Evolutionary conservation across 1,140 invertebrate genomes (phyloP).

Genomic region (Halictus rubicundus): DNA sequence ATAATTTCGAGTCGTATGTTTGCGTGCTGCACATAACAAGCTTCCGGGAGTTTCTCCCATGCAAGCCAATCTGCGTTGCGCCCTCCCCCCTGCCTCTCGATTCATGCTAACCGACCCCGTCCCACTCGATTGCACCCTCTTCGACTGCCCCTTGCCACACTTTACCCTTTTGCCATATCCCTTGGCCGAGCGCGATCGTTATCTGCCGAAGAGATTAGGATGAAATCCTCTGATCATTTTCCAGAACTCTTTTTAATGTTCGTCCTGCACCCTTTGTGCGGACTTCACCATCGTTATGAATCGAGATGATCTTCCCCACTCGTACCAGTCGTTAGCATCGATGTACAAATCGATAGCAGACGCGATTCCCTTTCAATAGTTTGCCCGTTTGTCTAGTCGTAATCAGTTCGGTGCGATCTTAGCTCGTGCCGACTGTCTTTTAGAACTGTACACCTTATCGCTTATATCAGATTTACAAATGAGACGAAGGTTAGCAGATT

Average conservation of each 20-base stretch:
- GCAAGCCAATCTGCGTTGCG: conserved; percentile 73
- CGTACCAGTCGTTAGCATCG: not conserved
- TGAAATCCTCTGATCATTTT: conserved; percentile 51
- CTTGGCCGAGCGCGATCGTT: conserved; percentile 55
- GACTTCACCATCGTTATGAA: not conserved
- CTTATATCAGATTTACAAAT: not conserved
- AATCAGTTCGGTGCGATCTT: not conserved
- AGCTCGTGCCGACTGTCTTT: conserved; percentile 12
- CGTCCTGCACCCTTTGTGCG: not conserved
- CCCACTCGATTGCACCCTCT: not conserved
- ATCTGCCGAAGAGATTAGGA: conserved; percentile 58
- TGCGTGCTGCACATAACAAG: conserved; percentile 79
- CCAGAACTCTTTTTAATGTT: conserved; percentile 30
- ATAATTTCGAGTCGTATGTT: conserved; percentile 80
- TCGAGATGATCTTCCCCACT: not conserved
- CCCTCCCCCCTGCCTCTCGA: conserved; percentile 30
- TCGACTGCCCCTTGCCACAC: conserved; percentile 9
- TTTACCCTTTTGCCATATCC: conserved; percentile 44
- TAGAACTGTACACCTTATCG: not conserved
- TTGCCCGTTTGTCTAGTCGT: not conserved
- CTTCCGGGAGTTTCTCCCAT: conserved; percentile 72
- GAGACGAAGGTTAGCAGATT: not conserved
- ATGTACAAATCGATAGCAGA: not conserved
- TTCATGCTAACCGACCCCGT: not conserved
- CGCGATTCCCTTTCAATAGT: not conserved